Percentiles rank a stretch among this genome's conserved stretches.
Evolutionary conservation across 2,113 vertebrate genomes (phyloP).

Genomic region (Rallus limicola): DNA sequence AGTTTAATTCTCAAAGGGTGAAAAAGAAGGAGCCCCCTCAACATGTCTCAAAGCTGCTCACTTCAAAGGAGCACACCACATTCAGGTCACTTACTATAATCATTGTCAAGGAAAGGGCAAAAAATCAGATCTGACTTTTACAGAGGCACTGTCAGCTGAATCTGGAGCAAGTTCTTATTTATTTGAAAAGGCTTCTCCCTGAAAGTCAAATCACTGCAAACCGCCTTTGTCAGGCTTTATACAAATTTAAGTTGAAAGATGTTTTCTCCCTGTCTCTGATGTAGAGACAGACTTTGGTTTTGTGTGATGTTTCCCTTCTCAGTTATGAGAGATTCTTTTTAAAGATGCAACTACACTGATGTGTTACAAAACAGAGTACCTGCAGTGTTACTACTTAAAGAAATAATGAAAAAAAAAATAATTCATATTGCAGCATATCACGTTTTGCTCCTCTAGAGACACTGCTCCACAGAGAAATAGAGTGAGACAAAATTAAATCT

Average conservation of each 20-base stretch:
- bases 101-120: slow-evolving; percentile 71
- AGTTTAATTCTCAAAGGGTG: neutral
- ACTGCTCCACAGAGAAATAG: neutral
- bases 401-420: neutral
- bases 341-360: neutral
- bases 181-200: slow-evolving; percentile 66
- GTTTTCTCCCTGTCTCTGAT: neutral
- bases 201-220: slow-evolving; percentile 47
- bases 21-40: neutral
- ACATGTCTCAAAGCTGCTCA: slow-evolving; percentile 41
- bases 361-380: neutral
- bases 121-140: slow-evolving; percentile 73
- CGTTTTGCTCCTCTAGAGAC: neutral
- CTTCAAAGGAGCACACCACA: slow-evolving; percentile 53
- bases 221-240: slow-evolving; percentile 30
- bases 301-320: neutral
- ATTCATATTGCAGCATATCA: neutral
- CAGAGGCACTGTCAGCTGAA: slow-evolving; percentile 68
- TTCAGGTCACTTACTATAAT: slow-evolving; percentile 70
- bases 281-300: neutral
- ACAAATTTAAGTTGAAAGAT: slow-evolving; percentile 50
- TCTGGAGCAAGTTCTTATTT: slow-evolving; percentile 66
- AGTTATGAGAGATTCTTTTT: slow-evolving; percentile 15
- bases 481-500: neutral
- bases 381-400: neutral